Evolutionary conservation across 2,888 invertebrate genomes (phyloP), one percentile per base, ranked within the genome.

Genomic region (Acholoe squamosa): DNA sequence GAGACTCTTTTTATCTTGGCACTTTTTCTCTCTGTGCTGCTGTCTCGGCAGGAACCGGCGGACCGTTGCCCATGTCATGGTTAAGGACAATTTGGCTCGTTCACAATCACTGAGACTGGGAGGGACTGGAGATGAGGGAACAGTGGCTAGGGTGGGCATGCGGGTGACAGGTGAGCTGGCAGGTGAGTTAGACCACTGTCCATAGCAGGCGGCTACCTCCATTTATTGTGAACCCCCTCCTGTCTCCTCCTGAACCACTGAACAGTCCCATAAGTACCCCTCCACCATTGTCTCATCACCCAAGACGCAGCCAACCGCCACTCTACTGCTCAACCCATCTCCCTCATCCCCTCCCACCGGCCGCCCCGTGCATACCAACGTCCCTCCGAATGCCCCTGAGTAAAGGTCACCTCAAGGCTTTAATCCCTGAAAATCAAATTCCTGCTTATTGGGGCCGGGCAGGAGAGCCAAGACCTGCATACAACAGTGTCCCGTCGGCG

Each of bases 401-500:
- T 71, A 71, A 71, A 71, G 71, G 71, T 71, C 71, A 71, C 28
- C 71, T 16, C 5, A 71, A 28, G 28, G 71, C 71, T 71, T 71
- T 71, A 71, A 71, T 71, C 71, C 71, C 71, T 71, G 71, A 71
- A 43, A 71, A 71, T 71, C 71, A 71, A 71, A 71, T 71, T 71
- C 71, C 71, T 28, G 71, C 71, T 71, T 71, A 71, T 71, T 71
- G 71, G 71, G 71, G 25, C 71, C 71, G 14, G 71, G 71, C 25
- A 25, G 28, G 25, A 16, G 71, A n/a, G 71, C 5, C 71, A 0
- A 7, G 71, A 71, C 71, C 71, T 25, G 71, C 25, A 71, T 71
- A 71, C 22, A 22, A 3, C 22, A 61, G 14, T n/a, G 61, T 19
- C 19, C 54, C 19, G 12, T 54, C 54, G 10, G 12, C 54, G n/a